phyloP scores from a whole-genome alignment of 2,113 vertebrate species.

The Lycaon pictus region DNA sequence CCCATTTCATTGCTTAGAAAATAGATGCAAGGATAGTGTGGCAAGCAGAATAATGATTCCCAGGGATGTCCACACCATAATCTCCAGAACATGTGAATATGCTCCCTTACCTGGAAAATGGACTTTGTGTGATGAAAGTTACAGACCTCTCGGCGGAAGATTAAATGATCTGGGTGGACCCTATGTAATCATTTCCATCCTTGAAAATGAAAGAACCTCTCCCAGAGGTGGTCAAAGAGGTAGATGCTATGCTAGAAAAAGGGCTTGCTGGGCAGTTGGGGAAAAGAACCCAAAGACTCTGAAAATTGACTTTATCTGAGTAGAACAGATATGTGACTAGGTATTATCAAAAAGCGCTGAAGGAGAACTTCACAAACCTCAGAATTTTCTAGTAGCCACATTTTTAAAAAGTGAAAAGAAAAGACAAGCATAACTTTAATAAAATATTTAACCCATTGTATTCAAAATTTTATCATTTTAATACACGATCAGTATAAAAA shows the following conservation, averaged over 20 bases:
- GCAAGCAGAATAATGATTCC: background rate
- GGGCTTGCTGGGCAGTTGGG: background rate
- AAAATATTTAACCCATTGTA: background rate
- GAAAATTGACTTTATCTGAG: background rate
- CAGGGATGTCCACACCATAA: background rate
- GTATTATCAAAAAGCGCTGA: background rate
- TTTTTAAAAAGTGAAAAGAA: background rate
- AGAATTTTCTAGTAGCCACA: background rate
- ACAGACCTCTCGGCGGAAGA: background rate
- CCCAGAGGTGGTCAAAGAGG: background rate
- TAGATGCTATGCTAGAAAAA: background rate
- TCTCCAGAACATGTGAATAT: background rate
- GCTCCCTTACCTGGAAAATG: background rate
- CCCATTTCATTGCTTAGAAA: background rate
- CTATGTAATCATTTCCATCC: background rate
- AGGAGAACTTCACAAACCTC: background rate
- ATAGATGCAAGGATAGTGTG: background rate
- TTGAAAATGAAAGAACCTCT: background rate
- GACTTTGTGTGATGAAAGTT: background rate
- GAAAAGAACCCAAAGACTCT: background rate
- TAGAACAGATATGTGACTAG: background rate
- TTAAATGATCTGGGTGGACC: background rate
- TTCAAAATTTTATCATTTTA: conserved; percentile 8
- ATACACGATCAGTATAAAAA: background rate
- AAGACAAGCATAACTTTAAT: background rate